Evolutionary conservation across 2,113 vertebrate species (phyloP).

Genomic region (Panthera uncia): DNA sequence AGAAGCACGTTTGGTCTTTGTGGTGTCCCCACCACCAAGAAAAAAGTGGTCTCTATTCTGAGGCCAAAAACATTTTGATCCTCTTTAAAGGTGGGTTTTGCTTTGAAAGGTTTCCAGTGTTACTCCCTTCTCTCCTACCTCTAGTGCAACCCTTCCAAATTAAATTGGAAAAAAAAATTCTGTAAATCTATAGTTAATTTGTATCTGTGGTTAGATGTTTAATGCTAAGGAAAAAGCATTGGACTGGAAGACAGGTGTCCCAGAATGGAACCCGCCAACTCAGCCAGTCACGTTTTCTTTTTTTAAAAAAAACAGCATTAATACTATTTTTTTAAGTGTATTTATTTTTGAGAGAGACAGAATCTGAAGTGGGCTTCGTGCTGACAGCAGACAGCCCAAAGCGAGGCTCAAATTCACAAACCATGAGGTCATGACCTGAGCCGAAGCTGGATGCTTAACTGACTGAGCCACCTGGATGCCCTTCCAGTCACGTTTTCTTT

Average conservation of each 20-base stretch:
- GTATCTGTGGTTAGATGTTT: neutral
- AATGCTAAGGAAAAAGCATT: neutral
- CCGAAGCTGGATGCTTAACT: too few relatives aligned
- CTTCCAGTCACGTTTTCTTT: slow-evolving; percentile 5
- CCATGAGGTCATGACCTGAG: too few relatives aligned
- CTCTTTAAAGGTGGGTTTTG: slow-evolving; percentile 8
- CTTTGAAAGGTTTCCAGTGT: neutral
- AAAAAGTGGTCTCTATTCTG: neutral
- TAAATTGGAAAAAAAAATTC: neutral
- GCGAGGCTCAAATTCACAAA: too few relatives aligned
- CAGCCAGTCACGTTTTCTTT: slow-evolving; percentile 1
- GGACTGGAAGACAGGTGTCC: neutral
- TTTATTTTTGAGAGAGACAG: too few relatives aligned
- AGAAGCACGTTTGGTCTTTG: neutral
- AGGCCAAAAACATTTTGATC: neutral
- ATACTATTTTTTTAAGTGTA: too few relatives aligned
- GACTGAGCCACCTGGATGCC: too few relatives aligned
- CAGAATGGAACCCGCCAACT: neutral
- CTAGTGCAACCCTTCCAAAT: neutral
- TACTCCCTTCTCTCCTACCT: neutral
- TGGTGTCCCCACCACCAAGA: neutral
- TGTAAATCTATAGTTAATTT: neutral
- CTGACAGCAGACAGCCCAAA: too few relatives aligned
- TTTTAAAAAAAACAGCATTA: too few relatives aligned
- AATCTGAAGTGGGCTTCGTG: too few relatives aligned